Evolutionary conservation across 1,140 invertebrate species (phyloP).

Genomic region (Cotesia glomerata): DNA sequence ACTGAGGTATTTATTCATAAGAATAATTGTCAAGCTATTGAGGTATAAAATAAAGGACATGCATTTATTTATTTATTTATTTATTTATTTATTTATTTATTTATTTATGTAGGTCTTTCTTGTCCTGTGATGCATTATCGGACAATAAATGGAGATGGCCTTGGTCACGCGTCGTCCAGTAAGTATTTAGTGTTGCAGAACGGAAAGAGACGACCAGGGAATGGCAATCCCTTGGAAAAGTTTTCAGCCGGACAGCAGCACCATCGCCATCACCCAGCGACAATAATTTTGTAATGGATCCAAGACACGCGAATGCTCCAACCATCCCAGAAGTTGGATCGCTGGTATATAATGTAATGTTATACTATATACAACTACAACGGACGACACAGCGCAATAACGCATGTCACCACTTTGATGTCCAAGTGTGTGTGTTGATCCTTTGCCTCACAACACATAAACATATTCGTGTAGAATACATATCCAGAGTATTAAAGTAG

Average conservation of each 20-base stretch:
- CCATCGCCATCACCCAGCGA: constrained; percentile 22
- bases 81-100: neutral
- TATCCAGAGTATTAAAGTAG: too few species aligned
- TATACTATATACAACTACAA: neutral
- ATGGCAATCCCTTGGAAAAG: constrained; percentile 31
- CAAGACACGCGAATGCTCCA: constrained; percentile 34
- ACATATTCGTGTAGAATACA: too few species aligned
- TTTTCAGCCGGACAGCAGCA: neutral
- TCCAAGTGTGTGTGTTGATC: too few species aligned
- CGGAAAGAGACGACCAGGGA: constrained; percentile 22
- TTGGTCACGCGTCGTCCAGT: constrained; percentile 10
- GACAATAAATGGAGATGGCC: neutral
- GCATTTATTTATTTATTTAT: neutral
- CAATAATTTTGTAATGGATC: constrained; percentile 41
- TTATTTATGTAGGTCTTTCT: neutral
- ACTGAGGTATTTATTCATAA: too few species aligned
- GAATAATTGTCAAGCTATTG: too few species aligned
- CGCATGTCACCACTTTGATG: too few species aligned
- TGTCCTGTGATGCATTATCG: too few species aligned
- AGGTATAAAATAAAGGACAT: too few species aligned
- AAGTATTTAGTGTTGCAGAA: constrained; percentile 29
- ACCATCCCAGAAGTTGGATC: neutral
- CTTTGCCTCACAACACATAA: too few species aligned
- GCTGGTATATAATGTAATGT: neutral
- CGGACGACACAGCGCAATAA: neutral